Base-by-base conservation (phyloP, 2,888 invertebrate genomes). In the Chromoteleia sp. region DNA sequence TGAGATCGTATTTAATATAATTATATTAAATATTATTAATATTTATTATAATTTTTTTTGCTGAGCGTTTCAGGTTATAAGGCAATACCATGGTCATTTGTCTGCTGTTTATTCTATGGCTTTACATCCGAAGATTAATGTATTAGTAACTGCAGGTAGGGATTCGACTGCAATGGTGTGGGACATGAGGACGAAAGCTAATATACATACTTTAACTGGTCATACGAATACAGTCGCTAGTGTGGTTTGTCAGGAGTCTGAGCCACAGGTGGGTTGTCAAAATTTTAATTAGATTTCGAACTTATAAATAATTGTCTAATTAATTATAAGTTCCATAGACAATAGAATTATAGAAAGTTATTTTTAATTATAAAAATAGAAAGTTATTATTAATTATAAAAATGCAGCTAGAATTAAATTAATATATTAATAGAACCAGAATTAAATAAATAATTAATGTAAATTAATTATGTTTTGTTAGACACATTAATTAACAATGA, bases 131-230 rank as follows among this genome's bases (percentile, higher is more conserved):
- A 96, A 96, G 1, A 96, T 99, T 83, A 99, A 99, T 93, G 96
- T 99, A 58, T 93, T 99, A 65, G 95, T 98, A 58, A 96, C 98
- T 1, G 98, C 98, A 10, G 99, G 99, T 0, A 94, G 99, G 67
- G 99, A 99, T 93, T 97, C 97, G 0, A 98, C 98, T 0, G 99
- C 98, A 0, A 94, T 99, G 82, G 97, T 99, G 61, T 99, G 99
- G 99, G 99, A 99, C 92, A 98, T 99, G 97, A 93, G 99, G 73
- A 99, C 98, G 2, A 99, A 99, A 93, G 99, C 99, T 0, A 99
- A 99, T 92, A 97, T 99, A 67, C 98, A 99, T 92, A 98, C 98
- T 1, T 93, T 99, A 19, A 94, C 96, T 0, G 99, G 99, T 0
- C 99, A 99, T 92, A 98, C 98, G 0, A 99, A 99, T 91, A 99